Evolutionary conservation across 2,888 invertebrate genomes (phyloP), one percentile per base, ranked within the genome.

Genomic region (Scaptomyza reducta): DNA sequence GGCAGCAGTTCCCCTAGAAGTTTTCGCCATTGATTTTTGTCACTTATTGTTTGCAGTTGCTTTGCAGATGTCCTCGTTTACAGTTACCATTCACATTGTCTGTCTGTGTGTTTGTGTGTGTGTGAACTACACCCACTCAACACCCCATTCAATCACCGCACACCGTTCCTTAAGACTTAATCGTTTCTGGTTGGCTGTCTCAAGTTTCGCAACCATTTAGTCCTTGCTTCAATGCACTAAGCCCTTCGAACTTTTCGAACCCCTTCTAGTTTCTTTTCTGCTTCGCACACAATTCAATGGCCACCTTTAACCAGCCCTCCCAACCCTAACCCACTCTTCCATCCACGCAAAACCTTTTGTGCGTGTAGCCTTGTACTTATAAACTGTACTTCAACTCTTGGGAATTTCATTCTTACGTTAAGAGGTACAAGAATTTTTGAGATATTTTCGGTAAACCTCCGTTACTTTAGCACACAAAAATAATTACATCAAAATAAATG

Each of bases 21-120:
- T 78, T 22, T 22, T 71, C 40, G 44, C 65, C 84, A 84, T 81
- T 79, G 80, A 83, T 80, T 79, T 86, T 80, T 77, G 70, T 72
- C 73, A 72, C 67, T 72, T 69, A 74, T 80, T 79, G 78, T 83
- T 80, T 72, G 56, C 66, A 65, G 42, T 18, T 31, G 31, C 47
- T 33, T 60, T 56, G 47, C 38, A 53, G 49, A 41, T 58, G 59
- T 63, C 47, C 63, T 59, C 60, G 49, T 54, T 67, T 46, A 42
- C 49, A 65, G 56, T 18, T 25, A 35, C 33, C 14, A 27, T 33
- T n/a, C 27, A 60, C 29, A 40, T 35, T 60, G n/a, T n/a, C n/a
- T n/a, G n/a, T n/a, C n/a, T n/a, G n/a, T n/a, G 33, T 33, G 33
- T 33, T 3, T n/a, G 35, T 35, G 35, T 35, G n/a, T 35, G 49